These are phyloP conservation scores for Pachydiplax longipennis DNA, from an alignment of 2,888 invertebrate genomes.

Conservation along the genomic window DNA sequence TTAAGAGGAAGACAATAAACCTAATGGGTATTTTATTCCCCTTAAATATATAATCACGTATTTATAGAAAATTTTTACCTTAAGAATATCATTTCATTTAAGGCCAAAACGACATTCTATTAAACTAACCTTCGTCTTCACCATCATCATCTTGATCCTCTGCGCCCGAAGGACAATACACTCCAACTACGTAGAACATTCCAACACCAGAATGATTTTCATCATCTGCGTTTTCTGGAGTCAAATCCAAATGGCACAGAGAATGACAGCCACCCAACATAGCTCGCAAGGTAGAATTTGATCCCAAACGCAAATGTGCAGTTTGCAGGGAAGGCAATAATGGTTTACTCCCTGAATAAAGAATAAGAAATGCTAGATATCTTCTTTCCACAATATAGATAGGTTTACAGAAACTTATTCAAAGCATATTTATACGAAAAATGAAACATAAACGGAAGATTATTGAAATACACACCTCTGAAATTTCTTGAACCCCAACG, in stretches of 20 bases:
- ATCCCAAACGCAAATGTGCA: conserved; percentile 17
- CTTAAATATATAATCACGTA: too few species aligned
- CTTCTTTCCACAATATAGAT: too few species aligned
- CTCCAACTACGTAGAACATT: conserved; percentile 5
- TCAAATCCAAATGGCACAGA: conserved; percentile 11
- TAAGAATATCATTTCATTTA: too few species aligned
- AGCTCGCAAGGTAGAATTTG: conserved; percentile 12
- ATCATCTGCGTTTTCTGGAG: conserved; percentile 19
- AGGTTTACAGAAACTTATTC: not conserved
- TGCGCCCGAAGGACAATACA: not conserved
- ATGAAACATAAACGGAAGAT: not conserved
- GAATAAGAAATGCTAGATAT: not conserved
- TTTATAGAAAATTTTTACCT: too few species aligned
- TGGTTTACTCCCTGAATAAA: not conserved
- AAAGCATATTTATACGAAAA: not conserved
- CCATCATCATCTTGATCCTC: not conserved
- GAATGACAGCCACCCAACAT: conserved; percentile 19
- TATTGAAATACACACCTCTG: not conserved
- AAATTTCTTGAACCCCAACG: not conserved
- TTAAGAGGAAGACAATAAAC: too few species aligned
- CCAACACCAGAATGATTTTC: not conserved
- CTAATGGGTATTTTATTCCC: too few species aligned
- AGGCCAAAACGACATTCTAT: too few species aligned
- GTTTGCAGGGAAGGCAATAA: conserved; percentile 27
- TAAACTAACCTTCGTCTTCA: not conserved